Percentiles rank a stretch among this genome's conserved stretches.
phyloP scores from a whole-genome alignment of 2,888 invertebrate species.

The Carcina quercana region DNA sequence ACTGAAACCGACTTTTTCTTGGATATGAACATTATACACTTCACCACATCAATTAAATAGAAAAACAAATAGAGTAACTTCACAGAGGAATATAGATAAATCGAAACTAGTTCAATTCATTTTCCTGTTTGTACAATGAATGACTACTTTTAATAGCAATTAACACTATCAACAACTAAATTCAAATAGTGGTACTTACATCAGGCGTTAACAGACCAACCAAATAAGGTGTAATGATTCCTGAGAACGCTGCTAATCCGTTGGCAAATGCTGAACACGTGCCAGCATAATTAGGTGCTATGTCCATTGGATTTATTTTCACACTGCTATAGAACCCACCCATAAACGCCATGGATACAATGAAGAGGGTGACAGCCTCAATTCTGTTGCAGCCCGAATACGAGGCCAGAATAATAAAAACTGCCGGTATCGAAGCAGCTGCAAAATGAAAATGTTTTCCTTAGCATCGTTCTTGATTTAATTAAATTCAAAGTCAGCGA shows the following conservation, averaged over 20 bases:
- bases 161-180: slow-evolving; percentile 1
- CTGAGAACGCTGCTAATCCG: slow-evolving; percentile 76
- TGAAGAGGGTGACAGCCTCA: slow-evolving; percentile 69
- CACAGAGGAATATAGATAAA: too few species aligned
- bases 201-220: slow-evolving; percentile 75
- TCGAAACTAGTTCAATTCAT: too few species aligned
- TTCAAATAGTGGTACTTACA: slow-evolving; percentile 67
- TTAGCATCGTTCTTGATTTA: not conserved
- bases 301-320: slow-evolving; percentile 78
- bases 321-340: slow-evolving; percentile 81
- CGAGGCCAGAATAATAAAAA: slow-evolving; percentile 76
- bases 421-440: slow-evolving; percentile 78
- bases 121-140: not conserved
- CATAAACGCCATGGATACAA: slow-evolving; percentile 78
- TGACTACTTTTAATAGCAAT: not conserved
- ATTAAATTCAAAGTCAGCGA: too few species aligned
- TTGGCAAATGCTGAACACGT: slow-evolving; percentile 78
- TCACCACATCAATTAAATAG: too few species aligned
- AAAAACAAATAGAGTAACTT: too few species aligned
- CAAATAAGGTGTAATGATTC: slow-evolving; percentile 76
- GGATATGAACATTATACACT: too few species aligned
- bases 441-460: slow-evolving; percentile 29
- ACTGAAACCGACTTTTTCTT: too few species aligned
- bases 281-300: slow-evolving; percentile 78
- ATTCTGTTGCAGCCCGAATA: slow-evolving; percentile 75